phyloP scores from a whole-genome alignment of 2,113 vertebrate genomes.

The Lanius ludovicianus region DNA sequence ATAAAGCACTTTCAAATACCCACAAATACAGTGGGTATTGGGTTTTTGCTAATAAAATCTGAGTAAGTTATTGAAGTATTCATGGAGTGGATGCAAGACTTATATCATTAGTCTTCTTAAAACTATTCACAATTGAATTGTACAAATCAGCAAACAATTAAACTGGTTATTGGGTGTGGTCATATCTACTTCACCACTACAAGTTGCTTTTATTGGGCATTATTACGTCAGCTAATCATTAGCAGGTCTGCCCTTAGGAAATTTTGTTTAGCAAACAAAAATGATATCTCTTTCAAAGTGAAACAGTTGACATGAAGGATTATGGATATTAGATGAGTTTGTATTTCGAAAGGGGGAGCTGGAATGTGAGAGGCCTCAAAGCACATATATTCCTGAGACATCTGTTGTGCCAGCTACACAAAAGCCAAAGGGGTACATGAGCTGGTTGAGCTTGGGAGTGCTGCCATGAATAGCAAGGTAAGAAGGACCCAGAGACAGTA shows the following conservation, averaged over 20 bases:
- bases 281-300: constrained; percentile 46
- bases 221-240: constrained; percentile 56
- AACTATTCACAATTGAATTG: constrained; percentile 1
- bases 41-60: background rate
- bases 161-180: constrained; percentile 1
- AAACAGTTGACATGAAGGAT: constrained; percentile 51
- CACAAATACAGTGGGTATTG: background rate
- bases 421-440: background rate
- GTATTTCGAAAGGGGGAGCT: constrained; percentile 11
- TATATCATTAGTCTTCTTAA: background rate
- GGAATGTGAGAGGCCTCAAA: constrained; percentile 13
- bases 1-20: background rate
- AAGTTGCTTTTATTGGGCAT: constrained; percentile 37
- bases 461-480: background rate
- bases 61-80: background rate
- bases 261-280: constrained; percentile 52
- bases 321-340: constrained; percentile 39
- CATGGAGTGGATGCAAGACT: background rate
- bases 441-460: background rate
- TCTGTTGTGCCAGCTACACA: constrained; percentile 10
- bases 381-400: background rate
- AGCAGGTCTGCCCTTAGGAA: constrained; percentile 57
- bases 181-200: constrained; percentile 20
- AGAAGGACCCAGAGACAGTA: background rate
- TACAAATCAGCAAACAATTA: constrained; percentile 46